These are phyloP conservation scores for Scophthalmus maximus DNA, from an alignment of 2,113 vertebrate species.

Conservation along the genomic window DNA sequence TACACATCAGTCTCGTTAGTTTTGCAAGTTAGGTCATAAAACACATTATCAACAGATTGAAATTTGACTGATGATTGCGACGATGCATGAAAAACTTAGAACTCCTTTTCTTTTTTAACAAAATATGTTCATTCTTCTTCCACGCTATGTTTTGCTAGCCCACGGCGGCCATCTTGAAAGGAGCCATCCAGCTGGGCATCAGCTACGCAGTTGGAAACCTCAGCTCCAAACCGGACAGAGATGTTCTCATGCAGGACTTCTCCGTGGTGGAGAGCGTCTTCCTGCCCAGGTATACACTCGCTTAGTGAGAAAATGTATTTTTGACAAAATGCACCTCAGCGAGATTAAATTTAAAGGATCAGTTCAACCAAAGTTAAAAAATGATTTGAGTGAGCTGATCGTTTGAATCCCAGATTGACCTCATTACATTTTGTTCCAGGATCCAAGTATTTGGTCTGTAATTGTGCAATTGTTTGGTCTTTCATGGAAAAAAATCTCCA, in stretches of 20 bases:
- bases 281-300: slow-evolving; percentile 88
- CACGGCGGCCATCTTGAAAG: slow-evolving; percentile 91
- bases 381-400: too few relatives aligned
- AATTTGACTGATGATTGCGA: background rate
- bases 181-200: slow-evolving; percentile 95
- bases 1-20: too few relatives aligned
- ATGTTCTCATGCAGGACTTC: slow-evolving; percentile 99
- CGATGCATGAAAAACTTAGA: too few relatives aligned
- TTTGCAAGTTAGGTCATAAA: background rate
- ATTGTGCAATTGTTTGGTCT: background rate
- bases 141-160: slow-evolving; percentile 78
- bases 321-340: too few relatives aligned
- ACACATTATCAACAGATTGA: background rate
- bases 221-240: slow-evolving; percentile 94
- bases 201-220: slow-evolving; percentile 96
- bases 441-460: background rate
- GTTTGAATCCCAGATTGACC: too few relatives aligned
- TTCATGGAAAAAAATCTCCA: too few relatives aligned
- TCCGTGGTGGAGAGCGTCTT: slow-evolving; percentile 96
- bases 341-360: too few relatives aligned
- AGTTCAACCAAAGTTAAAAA: too few relatives aligned
- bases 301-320: too few relatives aligned
- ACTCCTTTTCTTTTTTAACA: too few relatives aligned
- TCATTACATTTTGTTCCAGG: too few relatives aligned
- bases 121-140: background rate